These are phyloP conservation scores for Dolichoris vasculosae DNA, from an alignment of 1,140 invertebrate genomes.

Conservation along the genomic window DNA sequence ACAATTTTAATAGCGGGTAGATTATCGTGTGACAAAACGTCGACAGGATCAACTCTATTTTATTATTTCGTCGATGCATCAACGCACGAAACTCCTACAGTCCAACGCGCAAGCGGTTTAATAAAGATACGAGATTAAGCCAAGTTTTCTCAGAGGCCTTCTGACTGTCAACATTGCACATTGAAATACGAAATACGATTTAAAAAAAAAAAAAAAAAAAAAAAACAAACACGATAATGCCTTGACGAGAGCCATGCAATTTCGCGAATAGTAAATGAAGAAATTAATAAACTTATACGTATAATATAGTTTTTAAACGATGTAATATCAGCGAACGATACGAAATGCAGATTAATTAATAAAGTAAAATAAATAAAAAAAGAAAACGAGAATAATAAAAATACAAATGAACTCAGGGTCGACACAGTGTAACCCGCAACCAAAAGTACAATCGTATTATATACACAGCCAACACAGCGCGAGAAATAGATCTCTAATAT, in stretches of 20 bases:
- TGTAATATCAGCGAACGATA: conserved; percentile 56
- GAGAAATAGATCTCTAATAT: conserved; percentile 65
- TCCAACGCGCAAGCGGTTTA: conserved; percentile 24
- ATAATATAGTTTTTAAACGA: conserved; percentile 45
- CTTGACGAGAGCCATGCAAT: conserved; percentile 46
- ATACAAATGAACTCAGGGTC: conserved; percentile 70
- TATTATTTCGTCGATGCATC: neutral
- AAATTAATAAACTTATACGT: conserved; percentile 31
- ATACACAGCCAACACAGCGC: conserved; percentile 73
- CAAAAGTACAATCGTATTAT: conserved; percentile 74
- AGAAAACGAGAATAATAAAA: neutral
- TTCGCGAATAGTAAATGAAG: conserved; percentile 20
- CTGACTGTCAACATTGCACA: conserved; percentile 31
- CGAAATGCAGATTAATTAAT: conserved; percentile 32
- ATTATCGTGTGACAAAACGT: neutral
- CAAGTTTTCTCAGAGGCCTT: conserved; percentile 34
- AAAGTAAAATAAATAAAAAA: too few relatives aligned
- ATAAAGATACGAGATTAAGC: conserved; percentile 12
- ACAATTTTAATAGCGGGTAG: neutral
- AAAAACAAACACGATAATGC: conserved; percentile 45
- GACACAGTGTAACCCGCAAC: conserved; percentile 71
- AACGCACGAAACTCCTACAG: neutral
- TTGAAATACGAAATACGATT: too few relatives aligned
- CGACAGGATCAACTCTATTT: neutral
- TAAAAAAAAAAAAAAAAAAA: too few relatives aligned